phyloP scores from a whole-genome alignment of 2,113 vertebrate genomes.

The Jaculus jaculus region DNA sequence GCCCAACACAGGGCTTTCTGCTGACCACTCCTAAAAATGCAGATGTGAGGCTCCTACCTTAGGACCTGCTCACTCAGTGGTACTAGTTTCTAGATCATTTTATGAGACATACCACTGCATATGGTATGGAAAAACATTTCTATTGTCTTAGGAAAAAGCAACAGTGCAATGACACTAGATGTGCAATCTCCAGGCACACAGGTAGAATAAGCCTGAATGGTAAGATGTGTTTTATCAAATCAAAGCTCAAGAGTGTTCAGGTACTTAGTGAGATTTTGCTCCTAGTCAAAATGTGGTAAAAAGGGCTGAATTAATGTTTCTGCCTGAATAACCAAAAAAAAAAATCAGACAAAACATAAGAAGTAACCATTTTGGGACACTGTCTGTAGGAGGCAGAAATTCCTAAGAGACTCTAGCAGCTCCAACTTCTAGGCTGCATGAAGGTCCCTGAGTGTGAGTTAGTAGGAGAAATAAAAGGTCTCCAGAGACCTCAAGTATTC shows the following conservation, averaged over 20 bases:
- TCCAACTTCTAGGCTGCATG: not conserved
- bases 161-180: not conserved
- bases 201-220: not conserved
- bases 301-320: not conserved
- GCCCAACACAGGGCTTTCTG: not conserved
- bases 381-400: not conserved
- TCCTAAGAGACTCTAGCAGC: not conserved
- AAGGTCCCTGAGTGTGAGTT: fast-evolving
- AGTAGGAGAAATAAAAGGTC: not conserved
- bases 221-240: not conserved
- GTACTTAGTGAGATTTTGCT: not conserved
- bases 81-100: too few relatives aligned
- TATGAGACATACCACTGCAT: not conserved
- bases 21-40: too few relatives aligned
- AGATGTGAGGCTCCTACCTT: not conserved
- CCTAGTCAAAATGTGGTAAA: not conserved
- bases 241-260: not conserved
- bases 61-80: too few relatives aligned
- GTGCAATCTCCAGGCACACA: not conserved
- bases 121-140: not conserved
- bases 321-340: not conserved
- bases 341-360: not conserved
- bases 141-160: not conserved
- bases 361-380: fast-evolving
- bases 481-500: not conserved